Evolutionary conservation across 2,113 vertebrate genomes (phyloP).

Genomic region (Chamaea fasciata): DNA sequence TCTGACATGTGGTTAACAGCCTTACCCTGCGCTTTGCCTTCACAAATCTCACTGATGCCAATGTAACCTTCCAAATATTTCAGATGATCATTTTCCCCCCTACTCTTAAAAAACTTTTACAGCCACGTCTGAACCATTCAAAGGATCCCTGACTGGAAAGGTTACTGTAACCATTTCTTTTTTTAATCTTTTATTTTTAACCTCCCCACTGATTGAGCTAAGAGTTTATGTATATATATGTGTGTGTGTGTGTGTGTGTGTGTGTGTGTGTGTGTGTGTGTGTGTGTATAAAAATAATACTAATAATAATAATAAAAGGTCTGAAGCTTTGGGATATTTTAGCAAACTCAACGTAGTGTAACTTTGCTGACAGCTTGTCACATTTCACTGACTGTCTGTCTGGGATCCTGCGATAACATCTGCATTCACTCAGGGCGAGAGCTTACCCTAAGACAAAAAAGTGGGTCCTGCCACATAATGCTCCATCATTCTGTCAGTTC

Average conservation of each 20-base stretch:
- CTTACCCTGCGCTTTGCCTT: background rate
- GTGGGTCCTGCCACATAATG: conserved; percentile 81
- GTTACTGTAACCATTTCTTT: conserved; percentile 9
- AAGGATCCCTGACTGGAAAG: background rate
- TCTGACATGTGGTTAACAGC: conserved; percentile 56
- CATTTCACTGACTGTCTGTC: conserved; percentile 84
- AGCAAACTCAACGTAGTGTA: conserved; percentile 80
- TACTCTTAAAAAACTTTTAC: background rate
- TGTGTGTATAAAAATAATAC: background rate
- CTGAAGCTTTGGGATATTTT: conserved; percentile 78
- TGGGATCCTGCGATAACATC: conserved; percentile 89
- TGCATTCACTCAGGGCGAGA: conserved; percentile 93
- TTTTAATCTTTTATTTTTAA: background rate
- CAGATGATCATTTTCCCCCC: background rate
- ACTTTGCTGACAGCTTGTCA: conserved; percentile 85
- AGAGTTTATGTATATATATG: background rate
- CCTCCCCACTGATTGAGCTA: background rate
- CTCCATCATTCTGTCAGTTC: conserved; percentile 83
- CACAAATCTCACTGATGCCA: conserved; percentile 26
- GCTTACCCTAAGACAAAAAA: conserved; percentile 87
- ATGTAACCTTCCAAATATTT: background rate
- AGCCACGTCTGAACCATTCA: background rate
- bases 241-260: background rate
- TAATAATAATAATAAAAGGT: background rate
- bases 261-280: no score